Percentiles rank a stretch among this genome's conserved stretches.
Evolutionary conservation across 2,797 vertebrate genomes (phyloP).

Genomic region (Staurois parvus): DNA sequence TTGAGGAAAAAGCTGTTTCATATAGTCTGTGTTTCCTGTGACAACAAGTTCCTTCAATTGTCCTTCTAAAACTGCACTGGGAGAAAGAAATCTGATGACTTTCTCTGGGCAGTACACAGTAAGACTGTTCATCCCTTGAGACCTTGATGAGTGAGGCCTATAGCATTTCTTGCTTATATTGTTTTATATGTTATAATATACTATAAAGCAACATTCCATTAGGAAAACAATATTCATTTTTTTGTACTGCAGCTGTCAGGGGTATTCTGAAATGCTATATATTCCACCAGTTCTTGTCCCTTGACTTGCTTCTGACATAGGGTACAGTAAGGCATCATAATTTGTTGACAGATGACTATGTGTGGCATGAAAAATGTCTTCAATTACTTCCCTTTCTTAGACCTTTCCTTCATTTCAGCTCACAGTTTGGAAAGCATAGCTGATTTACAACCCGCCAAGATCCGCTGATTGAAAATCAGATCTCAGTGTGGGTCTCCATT

Average conservation of each 20-base stretch:
- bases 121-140: no score
- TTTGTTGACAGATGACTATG: conserved; percentile 56
- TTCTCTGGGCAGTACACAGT: no score
- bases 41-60: no score
- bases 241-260: background rate
- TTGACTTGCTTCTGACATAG: conserved; percentile 39
- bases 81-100: no score
- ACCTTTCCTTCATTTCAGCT: conserved; percentile 51
- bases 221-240: background rate
- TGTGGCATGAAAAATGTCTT: conserved; percentile 58
- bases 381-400: conserved; percentile 48
- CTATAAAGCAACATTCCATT: no score
- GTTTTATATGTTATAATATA: no score
- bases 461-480: conserved; percentile 51
- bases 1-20: no score
- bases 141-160: no score
- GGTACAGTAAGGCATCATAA: conserved; percentile 57
- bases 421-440: conserved; percentile 53
- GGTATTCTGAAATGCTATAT: background rate
- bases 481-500: conserved; percentile 38
- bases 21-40: no score
- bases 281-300: conserved; percentile 38
- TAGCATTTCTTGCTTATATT: no score
- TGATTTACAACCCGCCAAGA: conserved; percentile 58
- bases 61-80: no score